phyloP scores from a whole-genome alignment of 2,113 vertebrate genomes.

The Himantopus leucocephalus region DNA sequence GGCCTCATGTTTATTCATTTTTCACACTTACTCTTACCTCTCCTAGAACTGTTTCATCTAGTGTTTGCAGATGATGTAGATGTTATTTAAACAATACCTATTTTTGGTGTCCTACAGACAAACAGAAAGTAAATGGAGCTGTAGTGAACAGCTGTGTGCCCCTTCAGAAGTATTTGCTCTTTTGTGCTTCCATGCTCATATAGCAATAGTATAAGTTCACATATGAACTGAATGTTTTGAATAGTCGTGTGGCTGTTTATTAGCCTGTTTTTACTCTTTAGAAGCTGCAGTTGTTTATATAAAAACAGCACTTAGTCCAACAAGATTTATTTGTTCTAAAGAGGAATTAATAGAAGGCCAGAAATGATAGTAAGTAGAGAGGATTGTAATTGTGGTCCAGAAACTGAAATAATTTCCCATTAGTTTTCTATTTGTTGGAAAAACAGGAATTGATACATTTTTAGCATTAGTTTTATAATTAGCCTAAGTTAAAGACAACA shows the following conservation, averaged over 20 bases:
- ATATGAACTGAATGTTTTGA: not conserved
- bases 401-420: not conserved
- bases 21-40: not conserved
- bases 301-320: not conserved
- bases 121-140: not conserved
- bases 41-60: not conserved
- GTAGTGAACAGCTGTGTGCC: not conserved
- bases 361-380: not conserved
- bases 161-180: not conserved
- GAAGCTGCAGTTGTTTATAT: not conserved
- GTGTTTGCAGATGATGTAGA: not conserved
- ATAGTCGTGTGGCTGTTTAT: not conserved
- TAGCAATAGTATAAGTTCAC: not conserved
- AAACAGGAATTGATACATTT: not conserved
- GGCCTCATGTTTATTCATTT: not conserved
- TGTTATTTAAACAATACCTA: not conserved
- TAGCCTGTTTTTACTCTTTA: not conserved
- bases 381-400: not conserved
- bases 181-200: not conserved
- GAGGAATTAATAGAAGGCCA: not conserved
- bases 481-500: not conserved
- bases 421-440: not conserved
- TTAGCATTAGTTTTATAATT: not conserved
- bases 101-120: not conserved
- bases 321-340: not conserved